Evolutionary conservation across 1,140 invertebrate genomes (phyloP), one percentile per base, ranked within the genome.

Genomic region (Bombus pascuorum): DNA sequence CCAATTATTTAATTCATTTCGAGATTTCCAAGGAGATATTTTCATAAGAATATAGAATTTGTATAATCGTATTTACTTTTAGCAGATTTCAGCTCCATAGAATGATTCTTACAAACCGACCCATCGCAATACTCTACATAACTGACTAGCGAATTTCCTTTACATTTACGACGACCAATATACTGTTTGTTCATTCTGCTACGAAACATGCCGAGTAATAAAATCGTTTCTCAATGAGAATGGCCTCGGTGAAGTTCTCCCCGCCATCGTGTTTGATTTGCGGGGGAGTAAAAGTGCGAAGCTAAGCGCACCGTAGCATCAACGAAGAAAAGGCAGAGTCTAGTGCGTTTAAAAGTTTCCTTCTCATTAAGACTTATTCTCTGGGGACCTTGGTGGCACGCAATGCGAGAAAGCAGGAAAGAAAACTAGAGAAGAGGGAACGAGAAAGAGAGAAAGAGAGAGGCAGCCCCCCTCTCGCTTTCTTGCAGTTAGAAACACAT

Each of bases 311-410:
- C 81, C 84, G 81, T 72, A 80, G 81, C 84, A 81, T 86, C 72
- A 80, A 86, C 83, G 44, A 89, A 91, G 92, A 86, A 87, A 37
- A 47, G 57, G 25, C 34, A 85, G 90, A 89, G 77, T 85, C 84
- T 83, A 82, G 88, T 47, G 88, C 89, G 90, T 92, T 94, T 93
- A 93, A 94, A 94, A 93, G 91, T 94, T 93, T 92, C 92, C 91
- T 92, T 91, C 93, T 94, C 92, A 90, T 94, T 93, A 94, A 94
- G 91, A 90, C 90, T 91, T 91, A 93, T 91, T 94, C 93, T 91
- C 89, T 59, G 83, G 91, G 86, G 93, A 89, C 82, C 87, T 88
- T 80, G 91, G 83, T 78, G 86, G 82, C 86, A 89, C 47, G 73
- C 87, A 82, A 86, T 73, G 71, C 68, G 76, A 15, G 39, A 3